Conservation (phyloP, 2,797 vertebrate genomes). For the Mormyrops attenuatus region DNA sequence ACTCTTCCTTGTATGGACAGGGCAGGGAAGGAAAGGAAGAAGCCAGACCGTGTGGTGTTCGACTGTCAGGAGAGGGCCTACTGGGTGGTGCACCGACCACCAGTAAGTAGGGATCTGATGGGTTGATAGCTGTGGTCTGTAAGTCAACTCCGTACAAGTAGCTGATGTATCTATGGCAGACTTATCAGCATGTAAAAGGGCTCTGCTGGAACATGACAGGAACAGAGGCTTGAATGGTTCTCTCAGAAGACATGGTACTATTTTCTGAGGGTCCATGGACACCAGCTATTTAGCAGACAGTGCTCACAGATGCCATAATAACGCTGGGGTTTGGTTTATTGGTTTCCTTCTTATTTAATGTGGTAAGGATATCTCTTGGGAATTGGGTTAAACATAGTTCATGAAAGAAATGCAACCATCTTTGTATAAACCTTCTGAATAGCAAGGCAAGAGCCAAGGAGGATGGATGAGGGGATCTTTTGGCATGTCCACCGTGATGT, state of each 20-base stretch:
- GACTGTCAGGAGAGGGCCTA: slow-evolving; percentile 94
- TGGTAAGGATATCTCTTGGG: not conserved
- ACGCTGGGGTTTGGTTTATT: not conserved
- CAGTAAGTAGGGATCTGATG: slow-evolving; percentile 66
- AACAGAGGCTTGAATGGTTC: not conserved
- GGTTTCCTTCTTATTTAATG: not conserved
- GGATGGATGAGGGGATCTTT: not conserved
- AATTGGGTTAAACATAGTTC: not conserved
- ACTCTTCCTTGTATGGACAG: slow-evolving; percentile 53
- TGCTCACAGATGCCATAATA: not conserved
- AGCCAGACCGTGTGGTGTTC: slow-evolving; percentile 80
- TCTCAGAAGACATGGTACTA: not conserved
- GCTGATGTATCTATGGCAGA: not conserved
- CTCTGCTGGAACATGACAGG: not conserved
- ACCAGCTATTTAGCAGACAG: not conserved
- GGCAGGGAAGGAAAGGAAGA: slow-evolving; percentile 77
- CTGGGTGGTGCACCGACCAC: slow-evolving; percentile 84
- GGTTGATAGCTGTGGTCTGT: not conserved
- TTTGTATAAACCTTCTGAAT: not conserved
- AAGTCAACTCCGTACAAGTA: not conserved
- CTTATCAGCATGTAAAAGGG: not conserved
- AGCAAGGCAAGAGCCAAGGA: not conserved
- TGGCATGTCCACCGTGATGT: not conserved
- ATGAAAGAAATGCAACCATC: not conserved
- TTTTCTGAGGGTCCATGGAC: not conserved